Evolutionary conservation across 2,797 vertebrate genomes (phyloP).

Genomic region (Rhincodon typus): DNA sequence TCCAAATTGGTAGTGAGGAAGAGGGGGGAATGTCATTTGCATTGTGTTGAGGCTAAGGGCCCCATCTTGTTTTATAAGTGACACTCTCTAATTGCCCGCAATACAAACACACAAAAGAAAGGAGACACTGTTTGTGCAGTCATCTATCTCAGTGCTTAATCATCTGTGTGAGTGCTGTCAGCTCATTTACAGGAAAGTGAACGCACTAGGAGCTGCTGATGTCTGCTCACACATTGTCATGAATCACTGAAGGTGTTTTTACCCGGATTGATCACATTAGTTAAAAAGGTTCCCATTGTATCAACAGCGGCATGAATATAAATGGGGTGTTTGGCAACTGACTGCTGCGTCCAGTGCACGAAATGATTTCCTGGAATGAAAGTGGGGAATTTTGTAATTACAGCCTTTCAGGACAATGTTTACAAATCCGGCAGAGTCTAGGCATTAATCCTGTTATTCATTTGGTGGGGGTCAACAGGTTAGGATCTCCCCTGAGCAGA

Average conservation of each 20-base stretch:
- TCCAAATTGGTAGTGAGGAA: background rate
- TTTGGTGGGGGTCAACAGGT: background rate
- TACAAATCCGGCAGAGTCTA: background rate
- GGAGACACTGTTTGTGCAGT: conserved; percentile 19
- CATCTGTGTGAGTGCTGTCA: conserved; percentile 24
- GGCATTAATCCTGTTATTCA: background rate
- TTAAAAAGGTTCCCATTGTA: background rate
- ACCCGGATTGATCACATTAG: background rate
- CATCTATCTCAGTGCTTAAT: conserved; percentile 20
- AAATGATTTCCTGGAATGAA: background rate
- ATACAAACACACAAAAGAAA: background rate
- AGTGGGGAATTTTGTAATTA: background rate
- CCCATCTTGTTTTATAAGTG: conserved; percentile 20
- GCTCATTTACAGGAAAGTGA: conserved; percentile 18
- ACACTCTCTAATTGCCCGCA: background rate
- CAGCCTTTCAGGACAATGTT: background rate
- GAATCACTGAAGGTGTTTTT: conserved; percentile 17
- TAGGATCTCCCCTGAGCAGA: background rate
- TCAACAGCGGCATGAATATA: background rate
- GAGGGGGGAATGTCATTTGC: background rate
- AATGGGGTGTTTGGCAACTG: background rate
- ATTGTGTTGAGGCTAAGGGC: background rate
- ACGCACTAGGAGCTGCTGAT: background rate
- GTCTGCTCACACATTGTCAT: background rate
- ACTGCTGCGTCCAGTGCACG: background rate